These are phyloP conservation scores for Asarcornis scutulata DNA, from an alignment of 2,113 vertebrate species.

Conservation along the genomic window DNA sequence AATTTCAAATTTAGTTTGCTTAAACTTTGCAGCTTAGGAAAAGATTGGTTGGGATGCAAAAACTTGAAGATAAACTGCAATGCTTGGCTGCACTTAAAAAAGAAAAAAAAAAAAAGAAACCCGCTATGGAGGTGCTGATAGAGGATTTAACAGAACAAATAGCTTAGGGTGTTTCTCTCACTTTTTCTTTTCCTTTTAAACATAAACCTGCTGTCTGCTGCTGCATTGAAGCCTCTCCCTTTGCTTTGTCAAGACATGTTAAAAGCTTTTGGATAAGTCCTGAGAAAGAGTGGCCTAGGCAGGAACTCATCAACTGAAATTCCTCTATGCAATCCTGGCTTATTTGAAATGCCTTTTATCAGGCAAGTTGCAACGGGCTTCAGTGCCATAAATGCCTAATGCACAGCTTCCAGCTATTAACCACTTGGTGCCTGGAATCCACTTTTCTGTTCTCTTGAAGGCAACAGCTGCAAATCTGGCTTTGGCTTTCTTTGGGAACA, in stretches of 20 bases:
- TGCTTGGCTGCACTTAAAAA: neutral
- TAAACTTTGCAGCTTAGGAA: neutral
- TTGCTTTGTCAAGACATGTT: slow-evolving; percentile 69
- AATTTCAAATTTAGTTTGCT: neutral
- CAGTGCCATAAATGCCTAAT: neutral
- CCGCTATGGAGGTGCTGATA: neutral
- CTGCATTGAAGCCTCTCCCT: slow-evolving; percentile 49
- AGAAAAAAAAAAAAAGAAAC: neutral
- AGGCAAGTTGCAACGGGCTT: slow-evolving; percentile 73
- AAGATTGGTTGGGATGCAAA: neutral
- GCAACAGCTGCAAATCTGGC: neutral
- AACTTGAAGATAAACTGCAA: neutral
- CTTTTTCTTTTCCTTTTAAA: neutral
- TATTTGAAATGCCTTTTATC: slow-evolving; percentile 71
- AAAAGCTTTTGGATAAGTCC: slow-evolving; percentile 27
- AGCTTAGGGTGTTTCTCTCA: neutral
- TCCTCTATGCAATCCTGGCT: slow-evolving; percentile 66
- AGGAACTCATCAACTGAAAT: slow-evolving; percentile 70
- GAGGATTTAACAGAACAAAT: neutral
- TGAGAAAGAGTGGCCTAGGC: slow-evolving; percentile 73
- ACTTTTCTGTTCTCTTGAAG: too few species aligned
- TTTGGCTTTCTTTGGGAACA: neutral
- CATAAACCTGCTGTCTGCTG: neutral
- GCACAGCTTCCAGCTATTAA: slow-evolving; percentile 42
- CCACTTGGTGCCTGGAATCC: neutral